These are phyloP conservation scores for Bombylius major DNA, from an alignment of 2,888 invertebrate genomes.

Conservation along the genomic window DNA sequence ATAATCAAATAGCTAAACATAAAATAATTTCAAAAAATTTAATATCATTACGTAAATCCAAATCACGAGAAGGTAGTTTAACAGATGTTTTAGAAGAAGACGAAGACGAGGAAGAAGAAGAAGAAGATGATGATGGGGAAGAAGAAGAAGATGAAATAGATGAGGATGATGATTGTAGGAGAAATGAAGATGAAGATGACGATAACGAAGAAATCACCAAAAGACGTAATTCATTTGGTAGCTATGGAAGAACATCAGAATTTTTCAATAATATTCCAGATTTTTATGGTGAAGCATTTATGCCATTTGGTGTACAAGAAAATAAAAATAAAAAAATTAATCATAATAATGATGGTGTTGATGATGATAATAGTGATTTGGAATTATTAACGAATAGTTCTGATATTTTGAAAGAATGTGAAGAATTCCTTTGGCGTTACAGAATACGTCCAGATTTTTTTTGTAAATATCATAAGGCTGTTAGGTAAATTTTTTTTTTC, in stretches of 20 bases:
- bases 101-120: neutral
- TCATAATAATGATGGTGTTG: neutral
- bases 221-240: slow-evolving; percentile 11
- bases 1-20: neutral
- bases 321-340: slow-evolving; percentile 2
- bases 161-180: neutral
- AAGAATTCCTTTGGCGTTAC: slow-evolving; percentile 49
- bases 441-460: slow-evolving; percentile 65
- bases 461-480: slow-evolving; percentile 50
- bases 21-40: neutral
- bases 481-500: slow-evolving; percentile 31
- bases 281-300: slow-evolving; percentile 23
- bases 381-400: slow-evolving; percentile 17
- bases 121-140: neutral
- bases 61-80: neutral
- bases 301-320: slow-evolving; percentile 14
- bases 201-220: neutral
- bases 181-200: neutral
- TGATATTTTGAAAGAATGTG: slow-evolving; percentile 40
- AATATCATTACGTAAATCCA: slow-evolving; percentile 19
- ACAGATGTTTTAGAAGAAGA: neutral
- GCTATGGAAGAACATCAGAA: slow-evolving; percentile 25
- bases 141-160: neutral
- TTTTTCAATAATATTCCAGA: slow-evolving; percentile 32
- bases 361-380: slow-evolving; percentile 5